These are phyloP conservation scores for Gymnoscopelus braueri DNA, from an alignment of 2,797 vertebrate genomes.

Conservation along the genomic window DNA sequence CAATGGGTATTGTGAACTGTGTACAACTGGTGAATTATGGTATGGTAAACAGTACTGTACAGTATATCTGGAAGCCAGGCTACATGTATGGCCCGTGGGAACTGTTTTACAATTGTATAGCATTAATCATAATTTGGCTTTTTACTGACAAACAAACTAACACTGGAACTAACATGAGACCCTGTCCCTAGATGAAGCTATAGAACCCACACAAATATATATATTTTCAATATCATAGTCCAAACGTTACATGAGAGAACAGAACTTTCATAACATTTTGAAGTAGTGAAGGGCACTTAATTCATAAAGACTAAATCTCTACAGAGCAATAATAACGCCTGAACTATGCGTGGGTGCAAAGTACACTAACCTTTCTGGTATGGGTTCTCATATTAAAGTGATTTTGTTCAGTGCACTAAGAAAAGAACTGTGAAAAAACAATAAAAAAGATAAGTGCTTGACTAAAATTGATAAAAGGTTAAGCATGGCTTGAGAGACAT, in stretches of 20 bases:
- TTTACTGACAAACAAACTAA: not conserved
- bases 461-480: too few relatives aligned
- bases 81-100: not conserved
- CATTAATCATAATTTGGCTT: conserved; percentile 10
- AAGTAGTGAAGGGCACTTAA: conserved; percentile 27
- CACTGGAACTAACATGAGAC: not conserved
- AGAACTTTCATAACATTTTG: conserved; percentile 22
- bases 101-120: not conserved
- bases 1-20: conserved; percentile 7
- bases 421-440: too few relatives aligned
- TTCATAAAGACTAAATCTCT: conserved; percentile 13
- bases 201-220: not conserved
- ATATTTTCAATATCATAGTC: conserved; percentile 15
- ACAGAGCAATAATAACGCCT: conserved; percentile 19
- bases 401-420: too few relatives aligned
- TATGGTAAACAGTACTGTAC: too few relatives aligned
- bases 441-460: too few relatives aligned
- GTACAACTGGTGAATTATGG: not conserved
- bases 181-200: conserved; percentile 13
- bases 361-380: not conserved
- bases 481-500: too few relatives aligned
- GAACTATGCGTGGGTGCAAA: conserved; percentile 14
- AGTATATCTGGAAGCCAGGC: not conserved
- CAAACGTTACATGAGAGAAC: conserved; percentile 8
- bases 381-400: not conserved